Percentiles rank a stretch among this genome's conserved stretches.
phyloP scores from a whole-genome alignment of 2,888 invertebrate species.

The Tenthredo mesomela region DNA sequence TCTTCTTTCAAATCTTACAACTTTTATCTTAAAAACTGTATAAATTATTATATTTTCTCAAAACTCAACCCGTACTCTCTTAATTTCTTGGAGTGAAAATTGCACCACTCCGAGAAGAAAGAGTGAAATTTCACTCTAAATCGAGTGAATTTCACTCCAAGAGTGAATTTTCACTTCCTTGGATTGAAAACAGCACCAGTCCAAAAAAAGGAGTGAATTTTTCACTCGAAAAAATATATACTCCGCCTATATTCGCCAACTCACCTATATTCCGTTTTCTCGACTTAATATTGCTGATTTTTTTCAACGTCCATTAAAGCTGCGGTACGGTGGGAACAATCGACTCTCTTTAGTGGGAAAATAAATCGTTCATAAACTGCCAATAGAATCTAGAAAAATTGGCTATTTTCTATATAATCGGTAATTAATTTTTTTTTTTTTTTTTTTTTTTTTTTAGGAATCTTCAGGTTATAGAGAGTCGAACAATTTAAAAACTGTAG shows the following conservation, averaged over 20 bases:
- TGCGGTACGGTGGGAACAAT: constrained; percentile 23
- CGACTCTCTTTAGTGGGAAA: constrained; percentile 1
- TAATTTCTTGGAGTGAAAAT: too few species aligned
- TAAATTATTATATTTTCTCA: background rate
- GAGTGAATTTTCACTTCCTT: too few species aligned
- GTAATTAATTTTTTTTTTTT: constrained; percentile 19
- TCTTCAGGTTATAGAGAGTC: background rate
- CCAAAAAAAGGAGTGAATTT: too few species aligned
- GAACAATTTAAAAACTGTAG: background rate
- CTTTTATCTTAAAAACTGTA: background rate
- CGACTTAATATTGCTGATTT: background rate
- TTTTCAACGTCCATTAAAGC: background rate
- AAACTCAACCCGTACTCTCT: background rate
- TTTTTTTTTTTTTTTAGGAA: background rate
- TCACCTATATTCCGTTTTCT: background rate
- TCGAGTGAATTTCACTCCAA: too few species aligned
- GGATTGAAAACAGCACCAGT: too few species aligned
- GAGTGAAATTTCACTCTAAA: too few species aligned
- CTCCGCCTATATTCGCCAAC: too few species aligned
- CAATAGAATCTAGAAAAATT: constrained; percentile 41
- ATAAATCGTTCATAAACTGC: constrained; percentile 31
- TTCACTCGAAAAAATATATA: too few species aligned
- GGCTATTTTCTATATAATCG: constrained; percentile 35
- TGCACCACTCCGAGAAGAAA: too few species aligned
- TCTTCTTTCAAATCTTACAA: background rate